These are phyloP conservation scores for Dendrocopos noguchii DNA, from an alignment of 2,113 vertebrate genomes.

Conservation along the genomic window DNA sequence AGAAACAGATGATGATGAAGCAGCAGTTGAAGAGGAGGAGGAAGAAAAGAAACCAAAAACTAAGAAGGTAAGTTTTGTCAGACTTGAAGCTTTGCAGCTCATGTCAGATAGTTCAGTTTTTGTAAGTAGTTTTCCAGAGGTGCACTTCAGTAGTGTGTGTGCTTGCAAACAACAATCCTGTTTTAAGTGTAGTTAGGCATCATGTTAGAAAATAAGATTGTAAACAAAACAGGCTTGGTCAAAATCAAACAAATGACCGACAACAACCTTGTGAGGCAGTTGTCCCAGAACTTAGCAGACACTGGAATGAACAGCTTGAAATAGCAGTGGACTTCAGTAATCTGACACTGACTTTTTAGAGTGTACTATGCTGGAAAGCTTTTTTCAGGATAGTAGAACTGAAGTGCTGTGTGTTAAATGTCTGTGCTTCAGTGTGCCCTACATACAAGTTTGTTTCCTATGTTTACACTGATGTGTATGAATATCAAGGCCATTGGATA, in stretches of 20 bases:
- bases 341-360: not conserved
- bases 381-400: not conserved
- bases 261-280: not conserved
- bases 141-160: not conserved
- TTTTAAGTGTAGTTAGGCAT: not conserved
- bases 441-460: not conserved
- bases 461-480: not conserved
- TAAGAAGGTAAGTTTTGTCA: constrained; percentile 83
- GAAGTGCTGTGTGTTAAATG: not conserved
- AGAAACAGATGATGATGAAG: constrained; percentile 89
- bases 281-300: not conserved
- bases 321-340: not conserved
- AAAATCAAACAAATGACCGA: not conserved
- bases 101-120: accelerated
- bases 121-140: not conserved
- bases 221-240: not conserved
- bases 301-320: not conserved
- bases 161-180: not conserved
- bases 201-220: not conserved
- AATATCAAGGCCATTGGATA: not conserved
- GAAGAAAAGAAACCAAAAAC: constrained; percentile 97
- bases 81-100: not conserved
- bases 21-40: constrained; percentile 90
- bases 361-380: not conserved
- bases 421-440: no score